Conservation (phyloP, 2,888 invertebrate species). For the Pemphredon lugubris region DNA sequence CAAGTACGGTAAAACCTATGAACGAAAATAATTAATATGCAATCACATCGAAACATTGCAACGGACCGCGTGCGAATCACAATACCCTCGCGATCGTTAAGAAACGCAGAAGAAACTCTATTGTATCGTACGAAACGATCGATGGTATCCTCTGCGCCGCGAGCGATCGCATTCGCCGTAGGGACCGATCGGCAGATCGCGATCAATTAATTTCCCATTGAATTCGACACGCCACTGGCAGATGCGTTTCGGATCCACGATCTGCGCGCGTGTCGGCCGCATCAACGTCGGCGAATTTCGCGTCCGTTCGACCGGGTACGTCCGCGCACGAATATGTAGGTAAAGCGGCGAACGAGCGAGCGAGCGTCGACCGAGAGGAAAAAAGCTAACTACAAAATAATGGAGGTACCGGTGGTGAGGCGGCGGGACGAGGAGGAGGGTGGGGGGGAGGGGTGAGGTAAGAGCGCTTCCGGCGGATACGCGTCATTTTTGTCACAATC, state of each 20-base stretch:
- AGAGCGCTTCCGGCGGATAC: conserved; percentile 80
- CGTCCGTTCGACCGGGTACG: conserved; percentile 31
- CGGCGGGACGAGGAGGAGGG: conserved; percentile 51
- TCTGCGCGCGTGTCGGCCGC: conserved; percentile 2
- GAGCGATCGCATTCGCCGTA: no score
- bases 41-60: no score
- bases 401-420: conserved; percentile 64
- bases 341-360: conserved; percentile 52
- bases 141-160: no score
- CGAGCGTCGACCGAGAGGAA: conserved; percentile 60
- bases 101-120: no score
- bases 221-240: conserved; percentile 67
- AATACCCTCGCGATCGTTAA: no score
- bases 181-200: conserved; percentile 34
- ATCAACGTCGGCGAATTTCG: conserved; percentile 41
- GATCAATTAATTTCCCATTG: conserved; percentile 69
- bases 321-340: conserved; percentile 75
- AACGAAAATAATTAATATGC: no score
- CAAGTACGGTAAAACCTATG: no score
- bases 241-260: conserved; percentile 52
- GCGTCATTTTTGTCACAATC: conserved; percentile 81
- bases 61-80: no score
- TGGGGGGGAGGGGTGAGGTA: conserved; percentile 60
- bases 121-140: no score
- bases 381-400: conserved; percentile 76